phyloP scores from a whole-genome alignment of 2,888 invertebrate genomes.

The Zygothrica quintamaculata region DNA sequence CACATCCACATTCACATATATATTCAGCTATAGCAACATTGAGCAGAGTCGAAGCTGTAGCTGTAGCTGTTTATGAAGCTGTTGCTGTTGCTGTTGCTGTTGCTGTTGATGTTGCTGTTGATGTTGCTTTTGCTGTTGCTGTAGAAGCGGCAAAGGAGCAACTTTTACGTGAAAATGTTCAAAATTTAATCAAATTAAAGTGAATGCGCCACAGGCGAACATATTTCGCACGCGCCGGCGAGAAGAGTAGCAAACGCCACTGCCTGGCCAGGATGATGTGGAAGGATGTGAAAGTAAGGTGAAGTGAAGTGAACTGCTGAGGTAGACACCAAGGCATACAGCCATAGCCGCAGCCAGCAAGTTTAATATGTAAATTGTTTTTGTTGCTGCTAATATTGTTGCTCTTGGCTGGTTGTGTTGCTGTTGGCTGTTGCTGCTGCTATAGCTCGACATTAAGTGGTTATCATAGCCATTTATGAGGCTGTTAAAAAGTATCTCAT shows the following conservation, averaged over 20 bases:
- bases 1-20: constrained; percentile 16
- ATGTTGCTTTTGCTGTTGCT: constrained; percentile 20
- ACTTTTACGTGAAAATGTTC: constrained; percentile 82
- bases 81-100: constrained; percentile 14
- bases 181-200: constrained; percentile 83
- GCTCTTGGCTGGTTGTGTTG: constrained; percentile 11
- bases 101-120: constrained; percentile 23
- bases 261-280: constrained; percentile 42
- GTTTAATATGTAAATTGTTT: constrained; percentile 82
- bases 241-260: constrained; percentile 46
- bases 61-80: constrained; percentile 17
- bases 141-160: constrained; percentile 63
- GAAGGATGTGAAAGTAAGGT: constrained; percentile 32
- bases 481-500: constrained; percentile 82
- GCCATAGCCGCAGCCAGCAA: constrained; percentile 50
- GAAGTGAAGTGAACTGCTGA: constrained; percentile 8
- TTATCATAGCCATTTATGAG: constrained; percentile 80
- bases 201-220: constrained; percentile 78
- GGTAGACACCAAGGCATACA: constrained; percentile 3
- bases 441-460: constrained; percentile 78
- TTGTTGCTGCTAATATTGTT: constrained; percentile 55
- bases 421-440: constrained; percentile 35
- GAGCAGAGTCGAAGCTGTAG: constrained; percentile 24
- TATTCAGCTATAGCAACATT: constrained; percentile 14
- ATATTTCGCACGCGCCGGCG: constrained; percentile 75